Percentiles rank a stretch among this genome's conserved stretches.
Conservation (phyloP, 1,140 invertebrate genomes). For the Drosophila nasuta region DNA sequence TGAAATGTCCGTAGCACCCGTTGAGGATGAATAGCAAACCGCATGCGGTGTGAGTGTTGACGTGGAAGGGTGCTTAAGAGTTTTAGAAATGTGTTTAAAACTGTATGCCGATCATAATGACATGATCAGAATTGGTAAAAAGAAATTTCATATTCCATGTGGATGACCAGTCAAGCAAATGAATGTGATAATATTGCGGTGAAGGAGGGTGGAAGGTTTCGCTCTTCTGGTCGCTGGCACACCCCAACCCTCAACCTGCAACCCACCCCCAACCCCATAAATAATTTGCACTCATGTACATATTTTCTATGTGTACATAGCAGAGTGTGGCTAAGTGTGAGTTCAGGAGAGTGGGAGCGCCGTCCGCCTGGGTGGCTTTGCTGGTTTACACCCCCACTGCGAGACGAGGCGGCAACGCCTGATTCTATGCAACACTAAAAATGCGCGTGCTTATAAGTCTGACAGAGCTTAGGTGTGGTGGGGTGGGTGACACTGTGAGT, state of each 20-base stretch:
- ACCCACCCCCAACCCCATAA: conserved; percentile 43
- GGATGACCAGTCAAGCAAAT: conserved; percentile 22
- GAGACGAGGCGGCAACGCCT: conserved; percentile 57
- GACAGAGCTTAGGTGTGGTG: conserved; percentile 37
- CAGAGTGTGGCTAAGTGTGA: conserved; percentile 33
- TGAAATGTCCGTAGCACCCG: neutral
- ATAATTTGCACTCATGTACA: conserved; percentile 74
- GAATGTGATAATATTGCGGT: conserved; percentile 42
- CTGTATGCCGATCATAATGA: conserved; percentile 15
- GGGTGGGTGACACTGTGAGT: conserved; percentile 8
- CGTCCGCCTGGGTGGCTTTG: conserved; percentile 34
- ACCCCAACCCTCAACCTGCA: conserved; percentile 28
- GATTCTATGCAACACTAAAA: conserved; percentile 81
- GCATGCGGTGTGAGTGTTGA: neutral
- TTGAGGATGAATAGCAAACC: conserved; percentile 27
- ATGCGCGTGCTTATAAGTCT: conserved; percentile 62
- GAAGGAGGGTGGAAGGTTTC: conserved; percentile 3
- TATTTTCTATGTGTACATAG: conserved; percentile 61
- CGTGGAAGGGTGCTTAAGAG: neutral
- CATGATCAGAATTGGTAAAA: conserved; percentile 19
- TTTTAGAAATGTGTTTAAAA: conserved; percentile 1
- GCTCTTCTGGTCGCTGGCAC: conserved; percentile 38
- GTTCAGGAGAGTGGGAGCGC: conserved; percentile 28
- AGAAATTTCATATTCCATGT: conserved; percentile 3
- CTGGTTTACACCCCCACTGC: conserved; percentile 45